These are phyloP conservation scores for Coilia nasus DNA, from an alignment of 2,797 vertebrate genomes.

Conservation along the genomic window DNA sequence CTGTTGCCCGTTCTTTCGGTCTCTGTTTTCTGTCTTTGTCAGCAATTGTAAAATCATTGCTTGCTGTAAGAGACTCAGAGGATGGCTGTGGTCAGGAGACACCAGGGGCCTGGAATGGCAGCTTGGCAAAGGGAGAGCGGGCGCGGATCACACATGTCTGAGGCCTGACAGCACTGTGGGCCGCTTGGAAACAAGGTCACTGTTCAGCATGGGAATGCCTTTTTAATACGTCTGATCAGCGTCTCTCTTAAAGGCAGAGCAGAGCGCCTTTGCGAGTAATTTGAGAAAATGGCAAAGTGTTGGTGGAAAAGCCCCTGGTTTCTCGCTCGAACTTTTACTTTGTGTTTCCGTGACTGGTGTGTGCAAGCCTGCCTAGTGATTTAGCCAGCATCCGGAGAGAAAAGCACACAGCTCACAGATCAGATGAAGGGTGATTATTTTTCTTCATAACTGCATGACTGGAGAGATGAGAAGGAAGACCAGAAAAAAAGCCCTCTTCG, in stretches of 20 bases:
- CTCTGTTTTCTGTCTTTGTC: slow-evolving; percentile 49
- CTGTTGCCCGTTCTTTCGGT: slow-evolving; percentile 46
- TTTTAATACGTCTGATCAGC: slow-evolving; percentile 32
- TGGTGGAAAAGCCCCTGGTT: not conserved
- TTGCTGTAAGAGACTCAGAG: slow-evolving; percentile 61
- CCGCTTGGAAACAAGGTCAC: slow-evolving; percentile 63
- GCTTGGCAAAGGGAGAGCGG: slow-evolving; percentile 50
- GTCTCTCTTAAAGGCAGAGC: not conserved
- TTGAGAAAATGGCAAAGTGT: not conserved
- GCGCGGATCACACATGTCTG: slow-evolving; percentile 61
- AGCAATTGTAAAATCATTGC: slow-evolving; percentile 36
- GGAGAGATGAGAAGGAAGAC: not conserved
- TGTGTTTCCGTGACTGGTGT: not conserved
- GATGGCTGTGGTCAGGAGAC: slow-evolving; percentile 49
- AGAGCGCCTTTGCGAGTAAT: not conserved
- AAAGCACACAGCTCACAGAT: not conserved
- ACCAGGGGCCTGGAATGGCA: slow-evolving; percentile 61
- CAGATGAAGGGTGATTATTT: not conserved
- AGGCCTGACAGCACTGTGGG: slow-evolving; percentile 52
- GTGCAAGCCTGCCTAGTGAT: not conserved
- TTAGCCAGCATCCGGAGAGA: not conserved
- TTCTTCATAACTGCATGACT: not conserved
- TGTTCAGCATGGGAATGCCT: slow-evolving; percentile 28
- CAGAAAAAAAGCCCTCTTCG: not conserved
- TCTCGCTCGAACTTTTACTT: not conserved